These are phyloP conservation scores for Athrips mouffetella DNA, from an alignment of 2,888 invertebrate genomes.

Conservation along the genomic window DNA sequence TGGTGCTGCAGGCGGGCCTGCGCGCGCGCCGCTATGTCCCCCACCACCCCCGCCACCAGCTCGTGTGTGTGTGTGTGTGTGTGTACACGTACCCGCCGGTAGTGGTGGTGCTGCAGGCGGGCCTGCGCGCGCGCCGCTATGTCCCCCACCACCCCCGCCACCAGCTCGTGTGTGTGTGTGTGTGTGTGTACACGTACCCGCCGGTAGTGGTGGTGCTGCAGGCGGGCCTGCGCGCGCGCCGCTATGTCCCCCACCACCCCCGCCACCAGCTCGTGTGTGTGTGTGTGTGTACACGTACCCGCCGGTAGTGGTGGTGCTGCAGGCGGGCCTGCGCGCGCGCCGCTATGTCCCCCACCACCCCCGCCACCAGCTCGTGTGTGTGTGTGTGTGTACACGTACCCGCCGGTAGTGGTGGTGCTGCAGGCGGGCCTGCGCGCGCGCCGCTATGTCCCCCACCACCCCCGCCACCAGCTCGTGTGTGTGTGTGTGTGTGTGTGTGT, in stretches of 20 bases:
- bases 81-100: slow-evolving; percentile 38
- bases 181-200: slow-evolving; percentile 29
- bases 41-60: slow-evolving; percentile 38
- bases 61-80: slow-evolving; percentile 35
- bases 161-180: slow-evolving; percentile 43
- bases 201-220: slow-evolving; percentile 47
- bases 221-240: slow-evolving; percentile 38
- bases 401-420: slow-evolving; percentile 41
- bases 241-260: slow-evolving; percentile 42
- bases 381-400: slow-evolving; percentile 34
- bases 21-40: slow-evolving; percentile 43
- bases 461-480: slow-evolving; percentile 38
- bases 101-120: slow-evolving; percentile 40
- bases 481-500: too few species aligned
- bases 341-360: slow-evolving; percentile 41
- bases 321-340: slow-evolving; percentile 42
- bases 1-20: slow-evolving; percentile 42
- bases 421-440: slow-evolving; percentile 42
- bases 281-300: slow-evolving; percentile 32
- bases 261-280: slow-evolving; percentile 42
- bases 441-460: slow-evolving; percentile 40
- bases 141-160: slow-evolving; percentile 40
- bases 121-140: slow-evolving; percentile 43
- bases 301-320: slow-evolving; percentile 44
- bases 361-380: slow-evolving; percentile 40